These are phyloP conservation scores for Nymphalis urticae DNA, from an alignment of 2,888 invertebrate species.

Conservation along the genomic window DNA sequence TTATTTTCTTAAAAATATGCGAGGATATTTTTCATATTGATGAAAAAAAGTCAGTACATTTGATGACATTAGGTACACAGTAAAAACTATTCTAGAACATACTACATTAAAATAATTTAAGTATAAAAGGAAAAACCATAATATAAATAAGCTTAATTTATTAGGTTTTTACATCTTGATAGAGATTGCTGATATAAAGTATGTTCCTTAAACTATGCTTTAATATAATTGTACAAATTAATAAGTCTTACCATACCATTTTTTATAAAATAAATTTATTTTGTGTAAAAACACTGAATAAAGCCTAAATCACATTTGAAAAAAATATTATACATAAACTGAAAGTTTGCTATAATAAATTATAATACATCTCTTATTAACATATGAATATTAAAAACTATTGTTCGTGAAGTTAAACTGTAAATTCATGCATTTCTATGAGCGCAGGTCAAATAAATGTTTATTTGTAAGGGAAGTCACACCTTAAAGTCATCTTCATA, in stretches of 20 bases:
- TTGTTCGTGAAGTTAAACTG: too few species aligned
- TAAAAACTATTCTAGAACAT: too few species aligned
- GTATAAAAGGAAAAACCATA: background rate
- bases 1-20: too few species aligned
- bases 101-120: too few species aligned
- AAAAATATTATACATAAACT: background rate
- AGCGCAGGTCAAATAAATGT: background rate
- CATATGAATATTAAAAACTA: too few species aligned
- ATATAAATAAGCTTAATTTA: background rate
- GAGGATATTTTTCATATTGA: too few species aligned
- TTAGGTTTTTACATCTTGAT: background rate
- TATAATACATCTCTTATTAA: too few species aligned
- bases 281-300: background rate
- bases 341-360: background rate
- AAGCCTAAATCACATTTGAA: background rate
- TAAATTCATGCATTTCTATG: too few species aligned
- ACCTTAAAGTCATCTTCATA: constrained; percentile 48
- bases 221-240: background rate
- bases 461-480: constrained; percentile 1
- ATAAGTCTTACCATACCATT: background rate
- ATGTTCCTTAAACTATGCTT: background rate
- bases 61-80: too few species aligned
- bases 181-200: background rate
- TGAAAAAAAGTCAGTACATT: too few species aligned
- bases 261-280: background rate